Conservation (phyloP, 92 coral and sea anemone genomes). For the Pocillopora grandis region DNA sequence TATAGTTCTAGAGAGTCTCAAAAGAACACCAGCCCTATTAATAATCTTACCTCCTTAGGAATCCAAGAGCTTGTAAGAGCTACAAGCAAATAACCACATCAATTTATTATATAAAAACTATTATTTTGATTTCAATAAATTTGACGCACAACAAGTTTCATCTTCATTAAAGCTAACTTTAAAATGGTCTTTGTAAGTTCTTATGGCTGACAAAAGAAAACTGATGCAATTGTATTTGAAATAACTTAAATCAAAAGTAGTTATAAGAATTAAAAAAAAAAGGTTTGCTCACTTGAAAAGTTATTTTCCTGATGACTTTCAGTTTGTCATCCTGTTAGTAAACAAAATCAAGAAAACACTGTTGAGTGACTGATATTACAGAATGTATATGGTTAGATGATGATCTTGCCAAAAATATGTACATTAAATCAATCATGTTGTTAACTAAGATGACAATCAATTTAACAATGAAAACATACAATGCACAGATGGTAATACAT, state of each 20-base stretch:
- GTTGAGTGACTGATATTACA: neutral
- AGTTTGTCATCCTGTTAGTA: slow-evolving; percentile 61
- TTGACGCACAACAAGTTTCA: too few relatives aligned
- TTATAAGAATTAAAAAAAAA: neutral
- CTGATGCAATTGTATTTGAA: too few relatives aligned
- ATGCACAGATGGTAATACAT: too few relatives aligned
- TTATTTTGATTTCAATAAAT: neutral
- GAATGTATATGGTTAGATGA: neutral
- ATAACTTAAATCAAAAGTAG: neutral
- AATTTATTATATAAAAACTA: neutral
- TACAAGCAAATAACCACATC: neutral
- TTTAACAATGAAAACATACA: too few relatives aligned
- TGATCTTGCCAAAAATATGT: too few relatives aligned
- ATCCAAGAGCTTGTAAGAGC: slow-evolving; percentile 75
- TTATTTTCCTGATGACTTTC: slow-evolving; percentile 65
- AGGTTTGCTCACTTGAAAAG: slow-evolving; percentile 63
- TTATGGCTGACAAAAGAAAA: neutral
- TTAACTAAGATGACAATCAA: too few relatives aligned
- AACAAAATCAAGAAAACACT: neutral
- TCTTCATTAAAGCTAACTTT: too few relatives aligned
- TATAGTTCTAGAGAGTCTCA: too few relatives aligned
- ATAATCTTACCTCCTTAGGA: slow-evolving; percentile 61
- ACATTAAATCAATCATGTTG: too few relatives aligned
- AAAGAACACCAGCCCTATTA: too few relatives aligned
- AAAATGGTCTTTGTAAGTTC: too few relatives aligned